A percentile compares a stretch with the other conserved stretches of the same genome.
These are phyloP conservation scores for Burhinus bistriatus DNA, from an alignment of 2,113 vertebrate species.

Conservation along the genomic window DNA sequence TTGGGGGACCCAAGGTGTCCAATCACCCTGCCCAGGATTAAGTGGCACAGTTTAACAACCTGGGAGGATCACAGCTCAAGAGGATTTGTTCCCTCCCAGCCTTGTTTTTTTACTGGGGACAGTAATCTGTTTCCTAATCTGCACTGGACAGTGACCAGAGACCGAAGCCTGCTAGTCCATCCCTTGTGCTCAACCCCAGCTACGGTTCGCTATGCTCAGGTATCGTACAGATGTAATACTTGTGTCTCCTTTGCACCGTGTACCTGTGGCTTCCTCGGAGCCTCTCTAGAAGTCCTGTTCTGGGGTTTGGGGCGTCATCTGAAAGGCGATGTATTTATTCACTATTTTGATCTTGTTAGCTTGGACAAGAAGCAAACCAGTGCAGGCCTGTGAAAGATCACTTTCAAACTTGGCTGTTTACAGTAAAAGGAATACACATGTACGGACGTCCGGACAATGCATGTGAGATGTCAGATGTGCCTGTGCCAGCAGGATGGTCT, in stretches of 20 bases:
- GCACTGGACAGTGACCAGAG: neutral
- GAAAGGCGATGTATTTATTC: neutral
- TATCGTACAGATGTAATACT: neutral
- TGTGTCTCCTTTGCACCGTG: accelerated
- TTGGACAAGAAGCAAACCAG: neutral
- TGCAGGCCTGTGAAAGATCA: neutral
- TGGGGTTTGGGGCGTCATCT: neutral
- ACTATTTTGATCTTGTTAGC: neutral
- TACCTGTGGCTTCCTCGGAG: neutral
- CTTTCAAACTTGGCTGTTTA: neutral
- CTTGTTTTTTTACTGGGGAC: neutral
- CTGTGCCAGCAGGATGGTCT: neutral
- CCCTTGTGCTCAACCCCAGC: neutral
- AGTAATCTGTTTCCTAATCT: neutral
- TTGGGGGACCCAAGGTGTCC: neutral
- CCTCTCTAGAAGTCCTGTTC: neutral
- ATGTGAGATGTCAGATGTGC: neutral
- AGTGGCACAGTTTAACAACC: neutral
- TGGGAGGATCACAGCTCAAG: neutral
- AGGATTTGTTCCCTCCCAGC: neutral
- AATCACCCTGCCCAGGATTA: neutral
- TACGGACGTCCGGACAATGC: accelerated
- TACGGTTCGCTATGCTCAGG: neutral
- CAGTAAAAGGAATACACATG: accelerated
- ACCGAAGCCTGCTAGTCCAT: neutral